A percentile compares a stretch with the other conserved stretches of the same genome.
Evolutionary conservation across 2,888 invertebrate genomes (phyloP).

Genomic region (Melanargia galathea): DNA sequence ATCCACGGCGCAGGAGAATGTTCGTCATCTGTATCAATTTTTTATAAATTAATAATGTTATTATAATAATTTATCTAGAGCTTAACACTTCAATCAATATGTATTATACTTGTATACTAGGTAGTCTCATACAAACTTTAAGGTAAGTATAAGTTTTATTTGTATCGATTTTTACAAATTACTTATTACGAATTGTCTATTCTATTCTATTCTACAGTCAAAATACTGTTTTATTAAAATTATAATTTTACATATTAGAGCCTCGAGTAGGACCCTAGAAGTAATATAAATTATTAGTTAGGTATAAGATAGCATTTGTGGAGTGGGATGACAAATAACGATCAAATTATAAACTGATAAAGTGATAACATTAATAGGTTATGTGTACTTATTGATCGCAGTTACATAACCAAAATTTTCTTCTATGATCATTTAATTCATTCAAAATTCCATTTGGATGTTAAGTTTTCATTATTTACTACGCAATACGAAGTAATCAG

Average conservation of each 20-base stretch:
- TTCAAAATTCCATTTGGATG: not conserved
- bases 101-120: too few relatives aligned
- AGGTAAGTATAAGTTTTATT: too few relatives aligned
- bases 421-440: not conserved
- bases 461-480: not conserved
- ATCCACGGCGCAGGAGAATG: constrained; percentile 67
- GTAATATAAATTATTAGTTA: too few relatives aligned
- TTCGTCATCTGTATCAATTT: constrained; percentile 62
- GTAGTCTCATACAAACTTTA: too few relatives aligned
- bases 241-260: too few relatives aligned
- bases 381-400: constrained; percentile 54
- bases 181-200: too few relatives aligned
- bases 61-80: not conserved
- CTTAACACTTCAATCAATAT: too few relatives aligned
- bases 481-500: constrained; percentile 15
- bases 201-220: too few relatives aligned
- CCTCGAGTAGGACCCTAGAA: too few relatives aligned
- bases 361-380: constrained; percentile 38
- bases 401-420: constrained; percentile 61
- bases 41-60: not conserved
- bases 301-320: not conserved
- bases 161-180: too few relatives aligned
- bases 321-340: not conserved
- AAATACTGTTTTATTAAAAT: too few relatives aligned
- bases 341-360: constrained; percentile 24